Evolutionary conservation across 2,113 vertebrate species (phyloP).

Genomic region (Ceuthmochares aereus): DNA sequence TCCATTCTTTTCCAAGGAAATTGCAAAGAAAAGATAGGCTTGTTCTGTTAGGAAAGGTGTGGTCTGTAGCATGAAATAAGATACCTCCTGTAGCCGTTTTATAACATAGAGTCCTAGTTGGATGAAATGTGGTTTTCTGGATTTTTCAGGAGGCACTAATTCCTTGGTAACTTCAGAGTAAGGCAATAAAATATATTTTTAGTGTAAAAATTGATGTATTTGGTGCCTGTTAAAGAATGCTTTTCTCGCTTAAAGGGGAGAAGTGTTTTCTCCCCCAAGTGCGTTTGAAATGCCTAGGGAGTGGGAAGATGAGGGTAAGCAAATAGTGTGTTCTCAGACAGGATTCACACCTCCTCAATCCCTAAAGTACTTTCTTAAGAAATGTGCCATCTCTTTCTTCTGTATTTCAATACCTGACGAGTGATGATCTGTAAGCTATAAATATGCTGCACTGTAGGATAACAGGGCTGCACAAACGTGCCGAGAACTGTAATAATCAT

Average conservation of each 20-base stretch:
- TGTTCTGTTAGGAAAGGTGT: background rate
- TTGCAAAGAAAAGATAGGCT: background rate
- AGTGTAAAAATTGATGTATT: background rate
- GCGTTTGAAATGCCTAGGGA: slow-evolving; percentile 6
- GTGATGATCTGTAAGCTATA: slow-evolving; percentile 27
- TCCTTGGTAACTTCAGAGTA: background rate
- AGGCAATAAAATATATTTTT: background rate
- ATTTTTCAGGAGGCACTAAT: background rate
- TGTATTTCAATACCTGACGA: slow-evolving; percentile 31
- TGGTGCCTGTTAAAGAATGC: background rate
- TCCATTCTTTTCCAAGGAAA: background rate
- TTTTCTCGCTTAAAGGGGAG: background rate
- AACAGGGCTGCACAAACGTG: background rate
- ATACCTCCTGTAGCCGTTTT: background rate
- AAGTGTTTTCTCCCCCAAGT: background rate
- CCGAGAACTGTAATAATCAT: background rate
- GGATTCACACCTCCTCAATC: slow-evolving; percentile 34
- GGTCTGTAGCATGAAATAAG: background rate
- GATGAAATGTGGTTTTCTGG: background rate
- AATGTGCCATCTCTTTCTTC: slow-evolving; percentile 39
- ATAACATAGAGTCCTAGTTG: background rate
- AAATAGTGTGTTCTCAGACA: slow-evolving; percentile 44
- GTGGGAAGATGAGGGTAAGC: slow-evolving; percentile 46
- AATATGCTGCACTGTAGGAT: background rate
- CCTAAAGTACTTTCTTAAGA: background rate